Evolutionary conservation across 2,113 vertebrate genomes (phyloP).

Genomic region (Patagioenas fasciata): DNA sequence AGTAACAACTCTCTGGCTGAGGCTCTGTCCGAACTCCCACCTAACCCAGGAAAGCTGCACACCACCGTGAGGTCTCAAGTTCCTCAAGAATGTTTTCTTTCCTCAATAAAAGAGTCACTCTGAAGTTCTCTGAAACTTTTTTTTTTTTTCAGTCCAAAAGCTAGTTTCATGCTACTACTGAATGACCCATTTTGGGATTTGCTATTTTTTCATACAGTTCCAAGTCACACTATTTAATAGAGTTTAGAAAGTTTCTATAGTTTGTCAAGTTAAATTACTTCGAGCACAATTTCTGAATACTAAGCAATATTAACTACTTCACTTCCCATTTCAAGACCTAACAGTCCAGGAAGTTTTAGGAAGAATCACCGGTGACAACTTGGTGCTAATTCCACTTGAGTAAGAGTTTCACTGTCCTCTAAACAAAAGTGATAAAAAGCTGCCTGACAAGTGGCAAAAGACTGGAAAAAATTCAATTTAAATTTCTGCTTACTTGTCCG

Average conservation of each 20-base stretch:
- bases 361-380: background rate
- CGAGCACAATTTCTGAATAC: rapidly evolving
- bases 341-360: background rate
- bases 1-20: too few species aligned
- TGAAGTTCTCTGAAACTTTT: background rate
- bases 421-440: rapidly evolving
- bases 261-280: background rate
- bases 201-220: background rate
- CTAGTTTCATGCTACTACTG: background rate
- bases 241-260: background rate
- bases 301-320: background rate
- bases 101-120: background rate
- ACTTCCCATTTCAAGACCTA: background rate
- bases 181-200: background rate
- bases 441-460: background rate
- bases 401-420: background rate
- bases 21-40: background rate
- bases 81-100: background rate
- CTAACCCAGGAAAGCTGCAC: rapidly evolving
- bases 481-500: conserved; percentile 91
- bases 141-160: background rate
- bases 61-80: rapidly evolving
- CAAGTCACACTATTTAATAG: background rate
- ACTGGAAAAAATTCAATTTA: rapidly evolving
- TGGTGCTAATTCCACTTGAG: background rate